A percentile compares a stretch with the other conserved stretches of the same genome.
phyloP scores from a whole-genome alignment of 2,888 invertebrate genomes.

The Oscheius sp. region DNA sequence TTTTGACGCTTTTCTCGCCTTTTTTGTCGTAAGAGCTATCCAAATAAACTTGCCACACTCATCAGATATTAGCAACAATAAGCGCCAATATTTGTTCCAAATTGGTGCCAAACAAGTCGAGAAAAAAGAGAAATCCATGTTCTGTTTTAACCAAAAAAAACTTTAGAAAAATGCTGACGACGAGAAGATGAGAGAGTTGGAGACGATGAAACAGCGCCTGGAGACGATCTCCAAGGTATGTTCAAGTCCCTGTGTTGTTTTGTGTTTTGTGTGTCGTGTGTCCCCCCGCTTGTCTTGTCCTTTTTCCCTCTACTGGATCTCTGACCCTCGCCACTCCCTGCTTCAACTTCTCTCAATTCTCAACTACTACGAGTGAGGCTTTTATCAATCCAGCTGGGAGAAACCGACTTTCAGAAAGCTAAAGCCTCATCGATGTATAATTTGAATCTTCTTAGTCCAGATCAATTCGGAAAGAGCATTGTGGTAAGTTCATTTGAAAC shows the following conservation, averaged over 20 bases:
- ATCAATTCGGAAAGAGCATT: conserved; percentile 26
- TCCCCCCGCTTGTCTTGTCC: conserved; percentile 30
- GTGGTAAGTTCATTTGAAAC: conserved; percentile 21
- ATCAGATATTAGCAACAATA: conserved; percentile 5
- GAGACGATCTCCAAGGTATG: conserved; percentile 66
- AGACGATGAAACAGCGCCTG: conserved; percentile 63
- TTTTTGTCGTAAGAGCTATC: background rate
- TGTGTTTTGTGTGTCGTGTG: conserved; percentile 33
- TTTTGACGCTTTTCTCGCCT: no score
- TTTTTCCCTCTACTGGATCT: conserved; percentile 24
- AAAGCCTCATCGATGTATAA: conserved; percentile 46
- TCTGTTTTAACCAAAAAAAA: no score
- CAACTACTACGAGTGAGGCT: conserved; percentile 24
- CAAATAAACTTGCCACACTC: background rate
- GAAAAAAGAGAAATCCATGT: no score
- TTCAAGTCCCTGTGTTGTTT: conserved; percentile 47
- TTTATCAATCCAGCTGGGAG: background rate
- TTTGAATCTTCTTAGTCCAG: conserved; percentile 32
- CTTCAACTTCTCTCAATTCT: conserved; percentile 18
- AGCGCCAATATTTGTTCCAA: conserved; percentile 9
- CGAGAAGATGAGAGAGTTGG: conserved; percentile 65
- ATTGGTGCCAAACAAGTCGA: background rate
- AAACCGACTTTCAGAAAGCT: conserved; percentile 29
- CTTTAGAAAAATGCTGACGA: conserved; percentile 47
- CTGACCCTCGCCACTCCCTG: conserved; percentile 23